Conservation (phyloP, 2,888 invertebrate genomes). For the Hipparchia semele region DNA sequence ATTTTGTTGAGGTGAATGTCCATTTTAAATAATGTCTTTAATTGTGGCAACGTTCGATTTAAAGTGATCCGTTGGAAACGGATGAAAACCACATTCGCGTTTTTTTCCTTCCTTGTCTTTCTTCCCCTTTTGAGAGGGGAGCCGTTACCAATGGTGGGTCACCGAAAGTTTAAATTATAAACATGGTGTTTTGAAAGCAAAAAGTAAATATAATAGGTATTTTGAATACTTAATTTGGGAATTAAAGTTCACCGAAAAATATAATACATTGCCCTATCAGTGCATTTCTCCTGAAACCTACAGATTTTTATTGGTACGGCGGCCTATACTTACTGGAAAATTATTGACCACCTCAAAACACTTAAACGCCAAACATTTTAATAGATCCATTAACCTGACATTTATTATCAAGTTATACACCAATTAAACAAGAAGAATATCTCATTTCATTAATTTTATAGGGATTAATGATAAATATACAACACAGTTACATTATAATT, state of each 20-base stretch:
- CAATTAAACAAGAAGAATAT: neutral
- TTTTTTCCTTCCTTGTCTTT: too few relatives aligned
- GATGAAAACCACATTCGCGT: neutral
- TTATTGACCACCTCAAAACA: slow-evolving; percentile 17
- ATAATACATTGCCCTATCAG: too few relatives aligned
- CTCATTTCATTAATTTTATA: neutral
- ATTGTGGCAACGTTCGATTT: slow-evolving; percentile 21
- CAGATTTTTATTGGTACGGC: neutral
- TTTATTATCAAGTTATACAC: slow-evolving; percentile 23
- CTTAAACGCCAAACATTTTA: slow-evolving; percentile 26
- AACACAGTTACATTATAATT: slow-evolving; percentile 9
- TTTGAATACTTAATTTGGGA: too few relatives aligned
- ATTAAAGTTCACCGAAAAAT: too few relatives aligned
- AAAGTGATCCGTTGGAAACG: neutral
- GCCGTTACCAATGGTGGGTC: too few relatives aligned
- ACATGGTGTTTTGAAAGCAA: too few relatives aligned
- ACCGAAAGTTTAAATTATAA: too few relatives aligned
- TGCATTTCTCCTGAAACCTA: too few relatives aligned
- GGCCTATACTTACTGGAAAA: neutral
- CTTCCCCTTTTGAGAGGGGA: too few relatives aligned
- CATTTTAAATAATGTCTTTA: slow-evolving; percentile 33
- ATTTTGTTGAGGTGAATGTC: slow-evolving; percentile 45
- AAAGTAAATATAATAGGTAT: too few relatives aligned
- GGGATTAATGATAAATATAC: neutral
- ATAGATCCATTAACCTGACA: slow-evolving; percentile 28